Base-by-base conservation (phyloP, 2,888 invertebrate species). In the Apamea anceps region DNA sequence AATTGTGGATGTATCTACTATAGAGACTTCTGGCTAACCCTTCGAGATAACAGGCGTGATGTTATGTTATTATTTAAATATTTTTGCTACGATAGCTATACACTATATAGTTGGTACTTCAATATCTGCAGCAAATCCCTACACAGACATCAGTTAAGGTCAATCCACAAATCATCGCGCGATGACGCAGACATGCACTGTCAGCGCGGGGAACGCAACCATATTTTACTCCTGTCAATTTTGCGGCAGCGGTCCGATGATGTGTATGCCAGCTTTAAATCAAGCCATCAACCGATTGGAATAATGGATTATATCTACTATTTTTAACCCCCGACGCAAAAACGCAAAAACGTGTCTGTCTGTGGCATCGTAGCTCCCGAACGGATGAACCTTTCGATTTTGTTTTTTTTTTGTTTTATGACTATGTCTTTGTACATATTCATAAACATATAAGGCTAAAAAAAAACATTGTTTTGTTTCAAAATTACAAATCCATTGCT, bases 211-310 rank as follows among this genome's bases (percentile, higher is more conserved):
- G 66, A 62, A 63, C 68, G 76, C 68, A n/a, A 21, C 67, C 51
- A 87, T 86, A 86, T 87, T 87, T 87, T 85, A 86, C 66, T 66
- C 42, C 37, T 37, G 82, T 82, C 85, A 85, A 72, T 78, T 79
- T 72, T 75, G 75, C 60, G 74, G 75, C 72, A 51, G 62, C 57
- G 13, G 18, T 12, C 48, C 73, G 37, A 68, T 74, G 71, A 70
- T 68, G 63, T 81, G 76, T 78, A 72, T 48, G 51, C 74, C 21
- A 15, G 48, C 48, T 15, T 72, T 81, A 84, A 78, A 87, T 85
- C 72, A 75, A 87, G 82, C 67, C 67, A 87, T 82, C 62, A 81
- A 18, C 18, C 15, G 25, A 63, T 79, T 84, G 32, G 60, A 21
- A 63, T 73, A 42, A 79, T 84, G 12, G 15, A 60, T 51, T 71